Evolutionary conservation across 2,113 vertebrate species (phyloP).

Genomic region (Eulacestoma nigropectus): DNA sequence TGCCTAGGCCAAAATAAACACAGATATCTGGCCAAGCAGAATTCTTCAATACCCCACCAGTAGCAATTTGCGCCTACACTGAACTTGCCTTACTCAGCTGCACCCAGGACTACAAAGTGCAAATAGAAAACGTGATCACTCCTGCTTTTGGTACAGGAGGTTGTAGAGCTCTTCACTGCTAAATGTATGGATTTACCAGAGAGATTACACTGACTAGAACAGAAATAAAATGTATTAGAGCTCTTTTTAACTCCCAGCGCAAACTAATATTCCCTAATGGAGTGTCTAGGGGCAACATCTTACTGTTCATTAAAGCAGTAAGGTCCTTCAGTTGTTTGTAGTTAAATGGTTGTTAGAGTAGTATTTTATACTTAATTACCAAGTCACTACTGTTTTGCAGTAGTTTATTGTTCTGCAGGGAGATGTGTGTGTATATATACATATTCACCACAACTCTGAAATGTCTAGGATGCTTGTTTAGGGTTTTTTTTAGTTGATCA

Average conservation of each 20-base stretch:
- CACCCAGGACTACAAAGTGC: neutral
- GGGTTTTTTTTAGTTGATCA: neutral
- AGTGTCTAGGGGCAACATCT: neutral
- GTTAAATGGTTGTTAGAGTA: neutral
- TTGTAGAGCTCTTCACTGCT: neutral
- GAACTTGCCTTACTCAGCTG: neutral
- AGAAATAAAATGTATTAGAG: neutral
- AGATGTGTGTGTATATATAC: neutral
- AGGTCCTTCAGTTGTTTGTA: neutral
- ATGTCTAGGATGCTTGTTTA: neutral
- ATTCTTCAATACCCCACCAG: neutral
- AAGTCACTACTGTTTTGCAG: neutral
- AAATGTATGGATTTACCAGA: neutral
- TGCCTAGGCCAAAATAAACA: neutral
- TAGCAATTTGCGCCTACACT: conserved; percentile 7
- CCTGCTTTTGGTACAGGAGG: neutral
- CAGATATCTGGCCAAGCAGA: neutral
- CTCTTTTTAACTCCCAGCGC: neutral
- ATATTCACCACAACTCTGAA: neutral
- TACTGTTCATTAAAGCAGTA: neutral
- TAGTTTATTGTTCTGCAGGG: neutral
- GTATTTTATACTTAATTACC: neutral
- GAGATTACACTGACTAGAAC: neutral
- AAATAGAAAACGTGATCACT: neutral
- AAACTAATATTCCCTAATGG: neutral